Conservation (phyloP, 2,888 invertebrate genomes). For the Drosophila yooni region DNA sequence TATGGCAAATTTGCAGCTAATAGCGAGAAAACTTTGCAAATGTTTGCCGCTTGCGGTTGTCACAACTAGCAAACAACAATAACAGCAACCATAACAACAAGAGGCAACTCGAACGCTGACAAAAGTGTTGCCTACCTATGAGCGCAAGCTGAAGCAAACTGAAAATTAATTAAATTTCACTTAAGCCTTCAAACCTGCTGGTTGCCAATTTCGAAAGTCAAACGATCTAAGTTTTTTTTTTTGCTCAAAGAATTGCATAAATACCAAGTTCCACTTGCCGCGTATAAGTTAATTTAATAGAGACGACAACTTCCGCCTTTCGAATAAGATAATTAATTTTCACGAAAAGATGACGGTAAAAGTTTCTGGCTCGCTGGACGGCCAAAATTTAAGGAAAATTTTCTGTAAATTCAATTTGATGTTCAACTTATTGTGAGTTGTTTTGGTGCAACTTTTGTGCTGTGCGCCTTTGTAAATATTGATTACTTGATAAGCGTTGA, state of each 20-base stretch:
- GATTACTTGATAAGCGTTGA: conserved; percentile 74
- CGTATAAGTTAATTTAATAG: conserved; percentile 52
- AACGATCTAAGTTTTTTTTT: conserved; percentile 18
- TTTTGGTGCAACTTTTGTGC: conserved; percentile 53
- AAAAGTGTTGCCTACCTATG: conserved; percentile 44
- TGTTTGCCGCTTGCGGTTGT: conserved; percentile 66
- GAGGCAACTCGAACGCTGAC: neutral
- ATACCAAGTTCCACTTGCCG: conserved; percentile 23
- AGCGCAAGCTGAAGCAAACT: conserved; percentile 24
- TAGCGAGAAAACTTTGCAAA: conserved; percentile 65
- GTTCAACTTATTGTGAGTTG: conserved; percentile 64
- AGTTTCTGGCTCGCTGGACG: conserved; percentile 51
- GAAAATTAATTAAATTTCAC: conserved; percentile 64
- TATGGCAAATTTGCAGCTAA: conserved; percentile 78
- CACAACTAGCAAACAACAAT: conserved; percentile 50
- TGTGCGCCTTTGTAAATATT: conserved; percentile 73
- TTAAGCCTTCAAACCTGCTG: conserved; percentile 34
- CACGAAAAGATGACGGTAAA: conserved; percentile 55
- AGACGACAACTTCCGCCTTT: conserved; percentile 65
- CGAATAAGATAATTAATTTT: conserved; percentile 73
- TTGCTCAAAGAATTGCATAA: conserved; percentile 35
- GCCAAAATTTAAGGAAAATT: conserved; percentile 59
- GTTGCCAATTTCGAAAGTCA: conserved; percentile 13
- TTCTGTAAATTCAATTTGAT: conserved; percentile 70
- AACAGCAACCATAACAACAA: conserved; percentile 3